Evolutionary conservation across 2,888 invertebrate species (phyloP).

Genomic region (Smittia sp.): DNA sequence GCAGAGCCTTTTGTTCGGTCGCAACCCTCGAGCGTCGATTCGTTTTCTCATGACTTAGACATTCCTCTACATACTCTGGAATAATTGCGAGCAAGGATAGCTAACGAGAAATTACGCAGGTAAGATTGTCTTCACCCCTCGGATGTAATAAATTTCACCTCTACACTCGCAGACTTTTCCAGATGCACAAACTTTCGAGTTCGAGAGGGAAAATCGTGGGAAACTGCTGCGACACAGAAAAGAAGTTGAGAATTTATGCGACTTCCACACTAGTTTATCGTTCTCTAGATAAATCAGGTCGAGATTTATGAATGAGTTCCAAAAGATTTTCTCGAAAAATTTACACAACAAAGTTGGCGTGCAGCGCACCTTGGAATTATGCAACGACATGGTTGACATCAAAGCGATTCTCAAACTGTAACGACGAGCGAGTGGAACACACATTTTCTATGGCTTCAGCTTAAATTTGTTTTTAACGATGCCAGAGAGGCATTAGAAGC

Average conservation of each 20-base stretch:
- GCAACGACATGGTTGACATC: neutral
- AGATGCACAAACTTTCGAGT: constrained; percentile 10
- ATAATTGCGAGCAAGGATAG: constrained; percentile 13
- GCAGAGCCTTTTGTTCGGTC: neutral
- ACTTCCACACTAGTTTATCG: neutral
- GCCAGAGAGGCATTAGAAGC: neutral
- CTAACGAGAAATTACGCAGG: constrained; percentile 14
- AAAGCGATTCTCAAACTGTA: constrained; percentile 3
- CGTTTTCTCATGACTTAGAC: neutral
- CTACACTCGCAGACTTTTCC: constrained; percentile 2
- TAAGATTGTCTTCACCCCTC: constrained; percentile 9
- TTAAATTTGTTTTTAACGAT: neutral
- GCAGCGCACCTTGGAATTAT: neutral
- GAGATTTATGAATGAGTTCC: neutral
- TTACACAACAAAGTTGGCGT: neutral
- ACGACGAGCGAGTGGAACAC: neutral
- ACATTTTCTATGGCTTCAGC: neutral
- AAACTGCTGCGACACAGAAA: neutral
- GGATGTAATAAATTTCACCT: neutral
- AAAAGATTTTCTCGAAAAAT: neutral
- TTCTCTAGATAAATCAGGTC: neutral
- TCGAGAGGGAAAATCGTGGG: constrained; percentile 11
- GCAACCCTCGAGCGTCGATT: neutral
- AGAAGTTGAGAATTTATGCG: neutral
- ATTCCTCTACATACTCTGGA: neutral